These are phyloP conservation scores for Amphiprion ocellaris DNA, from an alignment of 2,113 vertebrate genomes.

Conservation along the genomic window DNA sequence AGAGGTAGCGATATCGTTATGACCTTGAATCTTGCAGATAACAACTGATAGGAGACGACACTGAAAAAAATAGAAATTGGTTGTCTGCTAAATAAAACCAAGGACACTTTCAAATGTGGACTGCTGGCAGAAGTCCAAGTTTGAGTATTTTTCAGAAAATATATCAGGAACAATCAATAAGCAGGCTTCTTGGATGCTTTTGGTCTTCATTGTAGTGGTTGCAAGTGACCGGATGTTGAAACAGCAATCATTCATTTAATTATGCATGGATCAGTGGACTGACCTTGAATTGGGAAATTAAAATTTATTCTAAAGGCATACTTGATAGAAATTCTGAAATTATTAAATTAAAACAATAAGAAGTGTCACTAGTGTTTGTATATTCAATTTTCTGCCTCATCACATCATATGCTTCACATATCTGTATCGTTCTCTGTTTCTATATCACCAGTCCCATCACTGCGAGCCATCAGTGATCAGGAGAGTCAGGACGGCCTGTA, in stretches of 20 bases:
- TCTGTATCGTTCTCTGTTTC: not conserved
- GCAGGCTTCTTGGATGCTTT: too few relatives aligned
- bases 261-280: not conserved
- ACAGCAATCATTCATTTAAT: not conserved
- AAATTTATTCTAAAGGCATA: not conserved
- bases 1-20: constrained; percentile 24
- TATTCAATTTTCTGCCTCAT: not conserved
- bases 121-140: not conserved
- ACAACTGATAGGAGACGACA: constrained; percentile 25
- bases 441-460: constrained; percentile 85
- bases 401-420: fast-evolving
- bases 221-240: too few relatives aligned
- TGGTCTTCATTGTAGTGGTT: too few relatives aligned
- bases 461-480: constrained; percentile 92
- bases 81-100: not conserved
- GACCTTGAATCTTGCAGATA: constrained; percentile 55
- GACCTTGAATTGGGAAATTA: not conserved
- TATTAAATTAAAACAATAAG: too few relatives aligned
- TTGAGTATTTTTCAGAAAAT: too few relatives aligned
- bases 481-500: constrained; percentile 96
- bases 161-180: too few relatives aligned
- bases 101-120: not conserved
- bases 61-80: not conserved
- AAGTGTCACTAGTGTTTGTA: not conserved
- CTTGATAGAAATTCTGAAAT: too few relatives aligned